Percentiles rank a stretch among this genome's conserved stretches.
Conservation (phyloP, 2,113 vertebrate species). For the Noctilio leporinus region DNA sequence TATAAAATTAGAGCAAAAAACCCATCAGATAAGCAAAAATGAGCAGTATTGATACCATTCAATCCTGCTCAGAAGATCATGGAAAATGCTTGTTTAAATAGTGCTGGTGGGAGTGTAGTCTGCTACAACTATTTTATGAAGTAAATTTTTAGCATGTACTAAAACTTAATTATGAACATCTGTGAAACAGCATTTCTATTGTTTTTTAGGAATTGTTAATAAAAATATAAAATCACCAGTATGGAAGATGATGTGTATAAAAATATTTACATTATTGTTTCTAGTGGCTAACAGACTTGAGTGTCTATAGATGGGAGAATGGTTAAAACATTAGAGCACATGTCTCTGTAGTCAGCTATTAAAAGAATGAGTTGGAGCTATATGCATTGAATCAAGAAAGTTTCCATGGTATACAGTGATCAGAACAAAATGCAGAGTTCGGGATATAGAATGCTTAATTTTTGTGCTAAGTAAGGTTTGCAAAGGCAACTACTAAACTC, state of each 20-base stretch:
- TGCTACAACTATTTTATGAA: neutral
- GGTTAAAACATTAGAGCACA: neutral
- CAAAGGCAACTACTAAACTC: neutral
- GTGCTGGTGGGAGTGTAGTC: neutral
- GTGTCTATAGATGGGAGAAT: neutral
- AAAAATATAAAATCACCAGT: neutral
- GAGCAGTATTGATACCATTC: neutral
- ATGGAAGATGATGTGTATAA: neutral
- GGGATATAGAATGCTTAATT: neutral
- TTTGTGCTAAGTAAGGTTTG: neutral
- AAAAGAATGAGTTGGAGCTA: neutral
- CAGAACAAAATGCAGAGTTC: neutral
- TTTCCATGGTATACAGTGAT: neutral
- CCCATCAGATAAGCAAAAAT: neutral
- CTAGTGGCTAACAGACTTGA: neutral
- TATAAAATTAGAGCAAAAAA: neutral
- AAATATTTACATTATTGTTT: neutral
- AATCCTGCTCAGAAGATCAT: neutral
- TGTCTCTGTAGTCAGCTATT: neutral
- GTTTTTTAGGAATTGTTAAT: neutral
- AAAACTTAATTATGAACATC: neutral
- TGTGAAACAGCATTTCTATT: neutral
- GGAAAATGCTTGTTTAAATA: neutral
- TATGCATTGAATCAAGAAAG: neutral
- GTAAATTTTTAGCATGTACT: neutral